Evolutionary conservation across 2,888 invertebrate genomes (phyloP).

Genomic region (Drosophila prolongata): DNA sequence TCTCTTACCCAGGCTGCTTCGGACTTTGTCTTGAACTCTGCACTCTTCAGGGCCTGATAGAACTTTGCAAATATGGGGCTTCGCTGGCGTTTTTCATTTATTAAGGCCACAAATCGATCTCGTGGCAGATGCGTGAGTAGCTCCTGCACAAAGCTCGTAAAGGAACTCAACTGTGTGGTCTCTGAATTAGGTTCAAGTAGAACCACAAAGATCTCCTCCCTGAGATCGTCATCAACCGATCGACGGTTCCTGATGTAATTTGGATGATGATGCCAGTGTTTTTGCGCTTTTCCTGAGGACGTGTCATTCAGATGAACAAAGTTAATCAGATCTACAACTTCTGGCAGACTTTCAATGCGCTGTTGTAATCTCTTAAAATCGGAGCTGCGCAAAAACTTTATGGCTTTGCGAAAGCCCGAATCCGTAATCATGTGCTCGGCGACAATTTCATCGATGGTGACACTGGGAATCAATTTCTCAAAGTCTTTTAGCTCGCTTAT

Average conservation of each 20-base stretch:
- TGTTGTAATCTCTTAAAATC: conserved; percentile 64
- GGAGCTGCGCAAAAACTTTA: conserved; percentile 67
- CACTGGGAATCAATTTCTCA: conserved; percentile 64
- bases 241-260: background rate
- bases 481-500: conserved; percentile 73
- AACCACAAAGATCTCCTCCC: conserved; percentile 44
- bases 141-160: conserved; percentile 69
- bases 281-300: too few species aligned
- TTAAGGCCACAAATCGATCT: conserved; percentile 67
- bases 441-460: conserved; percentile 65
- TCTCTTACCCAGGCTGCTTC: conserved; percentile 67
- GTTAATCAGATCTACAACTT: conserved; percentile 71
- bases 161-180: conserved; percentile 2
- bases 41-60: conserved; percentile 71
- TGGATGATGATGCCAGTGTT: background rate
- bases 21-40: conserved; percentile 58
- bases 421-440: conserved; percentile 75
- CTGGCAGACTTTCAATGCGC: conserved; percentile 70
- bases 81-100: conserved; percentile 67
- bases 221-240: background rate
- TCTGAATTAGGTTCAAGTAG: conserved; percentile 19
- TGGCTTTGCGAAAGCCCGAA: conserved; percentile 71
- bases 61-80: conserved; percentile 70
- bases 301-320: conserved; percentile 73
- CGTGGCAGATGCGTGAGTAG: conserved; percentile 73